phyloP scores from a whole-genome alignment of 2,113 vertebrate genomes.

The Agelaius phoeniceus region DNA sequence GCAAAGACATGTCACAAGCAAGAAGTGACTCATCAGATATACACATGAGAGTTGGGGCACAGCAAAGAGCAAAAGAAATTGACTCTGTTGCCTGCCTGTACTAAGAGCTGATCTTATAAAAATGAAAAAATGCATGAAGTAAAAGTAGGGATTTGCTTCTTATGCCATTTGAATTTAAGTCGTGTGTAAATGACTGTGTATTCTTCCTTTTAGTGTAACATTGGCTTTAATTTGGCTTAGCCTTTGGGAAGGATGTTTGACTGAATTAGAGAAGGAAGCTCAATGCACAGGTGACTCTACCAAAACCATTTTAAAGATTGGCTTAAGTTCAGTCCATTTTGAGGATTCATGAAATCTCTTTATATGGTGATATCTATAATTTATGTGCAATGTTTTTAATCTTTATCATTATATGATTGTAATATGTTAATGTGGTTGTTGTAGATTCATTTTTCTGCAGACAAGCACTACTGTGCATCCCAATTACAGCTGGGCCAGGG shows the following conservation, averaged over 20 bases:
- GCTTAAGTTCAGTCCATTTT: background rate
- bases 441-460: background rate
- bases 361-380: background rate
- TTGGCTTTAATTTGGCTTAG: background rate
- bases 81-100: background rate
- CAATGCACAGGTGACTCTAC: background rate
- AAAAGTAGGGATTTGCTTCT: background rate
- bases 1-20: slow-evolving; percentile 12
- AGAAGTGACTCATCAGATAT: background rate
- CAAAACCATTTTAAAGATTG: slow-evolving; percentile 5
- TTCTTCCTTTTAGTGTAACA: background rate
- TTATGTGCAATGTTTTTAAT: background rate
- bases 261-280: slow-evolving; percentile 6
- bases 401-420: background rate
- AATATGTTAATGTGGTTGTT: background rate
- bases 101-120: background rate
- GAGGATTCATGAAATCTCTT: background rate
- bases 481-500: background rate
- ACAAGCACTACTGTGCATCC: background rate
- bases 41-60: background rate
- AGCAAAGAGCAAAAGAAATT: background rate
- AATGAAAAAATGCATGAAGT: background rate
- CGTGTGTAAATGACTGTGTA: background rate
- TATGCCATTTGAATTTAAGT: background rate
- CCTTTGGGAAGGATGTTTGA: background rate